phyloP scores from a whole-genome alignment of 2,113 vertebrate genomes.

The Girardinichthys multiradiatus region DNA sequence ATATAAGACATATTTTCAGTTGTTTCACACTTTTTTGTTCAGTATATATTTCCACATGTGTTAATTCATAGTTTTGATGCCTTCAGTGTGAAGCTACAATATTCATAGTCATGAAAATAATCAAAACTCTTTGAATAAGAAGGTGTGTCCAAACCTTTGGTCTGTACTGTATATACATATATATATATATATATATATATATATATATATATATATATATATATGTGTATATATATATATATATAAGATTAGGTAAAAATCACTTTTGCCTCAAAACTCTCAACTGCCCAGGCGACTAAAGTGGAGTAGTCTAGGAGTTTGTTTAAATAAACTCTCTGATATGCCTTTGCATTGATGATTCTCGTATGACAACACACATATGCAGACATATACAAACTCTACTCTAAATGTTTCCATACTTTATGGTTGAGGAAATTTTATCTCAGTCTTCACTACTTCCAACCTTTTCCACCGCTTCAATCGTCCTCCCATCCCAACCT shows the following conservation, averaged over 20 bases:
- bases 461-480: slow-evolving; percentile 33
- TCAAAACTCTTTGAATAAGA: too few species aligned
- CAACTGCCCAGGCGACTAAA: slow-evolving; percentile 41
- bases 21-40: too few species aligned
- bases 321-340: slow-evolving; percentile 70
- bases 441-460: slow-evolving; percentile 26
- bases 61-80: too few species aligned
- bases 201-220: too few species aligned
- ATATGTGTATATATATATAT: too few species aligned
- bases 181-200: too few species aligned
- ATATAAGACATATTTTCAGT: too few species aligned
- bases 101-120: too few species aligned
- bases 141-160: too few species aligned
- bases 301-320: slow-evolving; percentile 58
- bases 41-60: too few species aligned
- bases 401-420: slow-evolving; percentile 38
- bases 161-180: too few species aligned
- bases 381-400: slow-evolving; percentile 9
- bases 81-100: too few species aligned
- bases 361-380: slow-evolving; percentile 7
- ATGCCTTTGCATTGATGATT: slow-evolving; percentile 45
- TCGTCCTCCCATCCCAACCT: slow-evolving; percentile 44
- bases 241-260: not conserved
- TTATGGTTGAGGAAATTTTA: slow-evolving; percentile 41
- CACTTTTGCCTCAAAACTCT: slow-evolving; percentile 41